Percentiles rank a stretch among this genome's conserved stretches.
phyloP scores from a whole-genome alignment of 1,140 invertebrate species.

The Drosophila nebulosa region DNA sequence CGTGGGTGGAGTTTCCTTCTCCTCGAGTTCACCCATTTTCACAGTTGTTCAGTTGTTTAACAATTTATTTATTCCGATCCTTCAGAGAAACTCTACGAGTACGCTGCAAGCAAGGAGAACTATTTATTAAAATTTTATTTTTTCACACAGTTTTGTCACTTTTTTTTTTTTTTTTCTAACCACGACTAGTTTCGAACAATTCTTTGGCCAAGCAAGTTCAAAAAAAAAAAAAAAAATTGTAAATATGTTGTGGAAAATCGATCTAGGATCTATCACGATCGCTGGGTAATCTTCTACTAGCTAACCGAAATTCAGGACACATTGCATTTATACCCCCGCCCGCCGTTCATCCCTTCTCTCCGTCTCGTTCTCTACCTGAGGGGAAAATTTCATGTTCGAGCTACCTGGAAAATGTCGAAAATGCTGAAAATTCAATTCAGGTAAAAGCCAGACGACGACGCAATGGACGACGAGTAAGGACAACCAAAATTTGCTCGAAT shows the following conservation, averaged over 20 bases:
- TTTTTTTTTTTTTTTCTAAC: slow-evolving; percentile 6
- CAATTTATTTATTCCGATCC: slow-evolving; percentile 9
- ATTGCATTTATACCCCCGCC: slow-evolving; percentile 34
- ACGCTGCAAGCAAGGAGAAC: slow-evolving; percentile 45
- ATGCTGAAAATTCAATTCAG: no score
- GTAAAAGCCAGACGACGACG: slow-evolving; percentile 27
- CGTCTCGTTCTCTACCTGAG: slow-evolving; percentile 37
- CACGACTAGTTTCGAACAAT: neutral
- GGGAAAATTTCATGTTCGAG: neutral
- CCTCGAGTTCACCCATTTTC: slow-evolving; percentile 76
- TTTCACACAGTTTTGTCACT: neutral
- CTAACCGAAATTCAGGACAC: slow-evolving; percentile 15
- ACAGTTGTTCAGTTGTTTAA: neutral
- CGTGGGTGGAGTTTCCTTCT: slow-evolving; percentile 77
- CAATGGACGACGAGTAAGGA: neutral
- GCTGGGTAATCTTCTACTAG: slow-evolving; percentile 60
- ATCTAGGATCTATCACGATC: slow-evolving; percentile 76
- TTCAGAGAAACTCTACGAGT: slow-evolving; percentile 58
- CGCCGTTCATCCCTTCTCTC: neutral
- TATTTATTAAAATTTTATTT: slow-evolving; percentile 5
- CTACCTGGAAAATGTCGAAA: slow-evolving; percentile 64
- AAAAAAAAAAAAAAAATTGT: neutral
- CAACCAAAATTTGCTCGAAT: slow-evolving; percentile 48
- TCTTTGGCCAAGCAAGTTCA: neutral
- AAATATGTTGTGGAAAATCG: slow-evolving; percentile 10